A percentile compares a stretch with the other conserved stretches of the same genome.
Conservation (phyloP, 2,797 vertebrate genomes). For the Psittacula derbiana region DNA sequence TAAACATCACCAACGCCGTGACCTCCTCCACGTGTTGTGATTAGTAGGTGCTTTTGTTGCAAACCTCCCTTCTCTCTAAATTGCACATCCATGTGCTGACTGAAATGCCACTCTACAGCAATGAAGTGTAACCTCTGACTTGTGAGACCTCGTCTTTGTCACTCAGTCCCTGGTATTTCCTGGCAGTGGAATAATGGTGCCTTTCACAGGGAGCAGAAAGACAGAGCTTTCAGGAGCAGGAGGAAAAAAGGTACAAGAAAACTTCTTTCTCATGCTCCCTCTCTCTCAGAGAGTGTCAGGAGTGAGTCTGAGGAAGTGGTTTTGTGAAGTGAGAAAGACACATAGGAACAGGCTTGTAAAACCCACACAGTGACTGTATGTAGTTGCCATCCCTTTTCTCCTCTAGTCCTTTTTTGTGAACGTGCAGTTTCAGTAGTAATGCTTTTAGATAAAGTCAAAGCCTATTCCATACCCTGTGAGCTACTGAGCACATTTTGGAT, state of each 20-base stretch:
- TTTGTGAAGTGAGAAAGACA: not conserved
- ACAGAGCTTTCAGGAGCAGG: not conserved
- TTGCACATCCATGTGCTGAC: not conserved
- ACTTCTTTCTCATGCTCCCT: rapidly evolving
- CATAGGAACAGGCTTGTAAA: not conserved
- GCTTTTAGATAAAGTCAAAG: not conserved
- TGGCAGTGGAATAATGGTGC: not conserved
- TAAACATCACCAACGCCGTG: not conserved
- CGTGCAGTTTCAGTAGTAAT: not conserved
- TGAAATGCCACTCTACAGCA: not conserved
- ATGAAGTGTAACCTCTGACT: not conserved
- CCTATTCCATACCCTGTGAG: not conserved
- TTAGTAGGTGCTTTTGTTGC: not conserved
- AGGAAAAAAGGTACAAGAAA: not conserved
- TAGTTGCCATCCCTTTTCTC: not conserved
- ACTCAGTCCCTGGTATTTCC: not conserved
- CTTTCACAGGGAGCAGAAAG: not conserved
- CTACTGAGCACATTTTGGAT: not conserved
- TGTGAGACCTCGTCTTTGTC: not conserved
- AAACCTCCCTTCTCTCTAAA: not conserved
- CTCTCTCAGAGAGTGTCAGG: not conserved
- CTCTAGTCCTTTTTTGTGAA: not conserved
- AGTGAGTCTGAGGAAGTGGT: not conserved
- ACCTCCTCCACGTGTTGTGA: not conserved
- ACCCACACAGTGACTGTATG: no score